phyloP scores from a whole-genome alignment of 1,140 invertebrate genomes.

The Ephestia elutella region DNA sequence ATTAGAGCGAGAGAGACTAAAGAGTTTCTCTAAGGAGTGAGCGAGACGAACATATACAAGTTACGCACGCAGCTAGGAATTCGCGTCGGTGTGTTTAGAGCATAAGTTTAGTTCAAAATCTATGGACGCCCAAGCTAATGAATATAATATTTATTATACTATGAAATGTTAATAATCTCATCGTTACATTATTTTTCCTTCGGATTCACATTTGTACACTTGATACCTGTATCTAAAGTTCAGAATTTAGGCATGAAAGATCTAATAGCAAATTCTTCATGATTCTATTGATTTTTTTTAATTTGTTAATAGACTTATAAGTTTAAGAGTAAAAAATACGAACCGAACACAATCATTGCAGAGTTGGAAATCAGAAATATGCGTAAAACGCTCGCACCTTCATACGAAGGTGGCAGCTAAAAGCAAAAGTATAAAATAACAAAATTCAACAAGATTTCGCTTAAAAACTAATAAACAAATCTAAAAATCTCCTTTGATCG shows the following conservation, averaged over 20 bases:
- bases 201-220: not conserved
- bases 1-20: too few relatives aligned
- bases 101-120: not conserved
- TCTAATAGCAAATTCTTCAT: too few relatives aligned
- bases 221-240: not conserved
- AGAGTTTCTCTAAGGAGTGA: too few relatives aligned
- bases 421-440: not conserved
- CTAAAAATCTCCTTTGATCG: not conserved
- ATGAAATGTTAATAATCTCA: not conserved
- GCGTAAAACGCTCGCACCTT: not conserved
- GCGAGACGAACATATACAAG: too few relatives aligned
- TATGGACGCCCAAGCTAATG: not conserved
- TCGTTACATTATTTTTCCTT: not conserved
- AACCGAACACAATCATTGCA: not conserved
- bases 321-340: too few relatives aligned
- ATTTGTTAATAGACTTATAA: too few relatives aligned
- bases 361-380: not conserved
- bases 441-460: slow-evolving; percentile 21
- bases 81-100: too few relatives aligned
- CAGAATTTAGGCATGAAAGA: not conserved
- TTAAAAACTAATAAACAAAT: slow-evolving; percentile 21
- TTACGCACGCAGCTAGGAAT: too few relatives aligned
- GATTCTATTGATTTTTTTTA: too few relatives aligned
- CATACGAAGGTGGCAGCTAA: not conserved
- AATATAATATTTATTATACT: not conserved